Evolutionary conservation across 2,888 invertebrate genomes (phyloP).

Genomic region (Chirona hameri): DNA sequence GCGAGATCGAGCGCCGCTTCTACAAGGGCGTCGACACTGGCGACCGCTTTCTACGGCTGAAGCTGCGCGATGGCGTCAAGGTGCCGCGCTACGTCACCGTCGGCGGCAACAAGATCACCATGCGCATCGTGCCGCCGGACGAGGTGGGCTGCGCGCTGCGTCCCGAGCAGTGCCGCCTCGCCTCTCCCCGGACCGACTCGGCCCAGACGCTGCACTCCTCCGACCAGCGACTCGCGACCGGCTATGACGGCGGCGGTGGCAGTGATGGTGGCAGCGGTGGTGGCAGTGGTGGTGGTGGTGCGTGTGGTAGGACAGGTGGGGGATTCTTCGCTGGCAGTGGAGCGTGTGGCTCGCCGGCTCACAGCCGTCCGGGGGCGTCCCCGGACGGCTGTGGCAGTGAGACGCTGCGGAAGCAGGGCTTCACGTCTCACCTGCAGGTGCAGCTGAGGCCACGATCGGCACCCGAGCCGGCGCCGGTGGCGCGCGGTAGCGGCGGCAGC

Average conservation of each 20-base stretch:
- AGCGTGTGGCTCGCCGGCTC: background rate
- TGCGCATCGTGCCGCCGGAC: slow-evolving; percentile 41
- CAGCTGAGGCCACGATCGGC: slow-evolving; percentile 6
- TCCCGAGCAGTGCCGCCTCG: background rate
- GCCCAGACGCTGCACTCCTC: background rate
- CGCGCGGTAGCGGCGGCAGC: slow-evolving; percentile 1
- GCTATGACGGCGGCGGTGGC: slow-evolving; percentile 27
- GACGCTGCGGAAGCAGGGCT: slow-evolving; percentile 4
- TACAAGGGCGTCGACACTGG: slow-evolving; percentile 50
- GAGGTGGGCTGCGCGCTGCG: slow-evolving; percentile 27
- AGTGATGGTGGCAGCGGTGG: slow-evolving; percentile 31
- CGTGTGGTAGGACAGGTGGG: slow-evolving; percentile 26
- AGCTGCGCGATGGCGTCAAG: slow-evolving; percentile 40
- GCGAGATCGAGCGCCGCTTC: slow-evolving; percentile 46
- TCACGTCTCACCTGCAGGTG: slow-evolving; percentile 22
- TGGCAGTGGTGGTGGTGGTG: slow-evolving; percentile 11
- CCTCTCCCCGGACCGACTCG: background rate
- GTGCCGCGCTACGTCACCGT: slow-evolving; percentile 43
- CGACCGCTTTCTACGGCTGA: slow-evolving; percentile 45
- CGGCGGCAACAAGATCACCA: slow-evolving; percentile 44
- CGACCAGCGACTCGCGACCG: background rate
- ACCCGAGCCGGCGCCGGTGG: background rate
- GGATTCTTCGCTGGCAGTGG: slow-evolving; percentile 26
- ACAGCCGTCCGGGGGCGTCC: slow-evolving; percentile 30
- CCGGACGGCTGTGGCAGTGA: background rate